Conservation (phyloP, 2,797 vertebrate species). For the Sebastes trivittatus region DNA sequence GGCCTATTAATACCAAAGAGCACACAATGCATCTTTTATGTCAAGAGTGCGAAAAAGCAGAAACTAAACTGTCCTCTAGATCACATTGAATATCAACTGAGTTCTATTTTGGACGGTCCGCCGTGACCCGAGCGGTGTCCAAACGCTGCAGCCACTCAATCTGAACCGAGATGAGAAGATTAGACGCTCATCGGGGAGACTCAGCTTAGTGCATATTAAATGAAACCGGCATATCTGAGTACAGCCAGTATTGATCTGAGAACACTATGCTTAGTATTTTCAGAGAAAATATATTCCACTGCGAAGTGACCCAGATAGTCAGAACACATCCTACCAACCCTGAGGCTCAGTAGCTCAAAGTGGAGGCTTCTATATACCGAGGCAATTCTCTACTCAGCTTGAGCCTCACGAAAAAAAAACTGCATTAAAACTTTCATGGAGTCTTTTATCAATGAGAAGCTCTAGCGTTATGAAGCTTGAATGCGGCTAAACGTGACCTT, state of each 20-base stretch:
- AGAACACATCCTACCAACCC: constrained; percentile 66
- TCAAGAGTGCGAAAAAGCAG: constrained; percentile 1
- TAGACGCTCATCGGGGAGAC: constrained; percentile 55
- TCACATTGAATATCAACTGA: constrained; percentile 35
- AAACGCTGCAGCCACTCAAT: constrained; percentile 45
- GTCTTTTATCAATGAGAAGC: constrained; percentile 52
- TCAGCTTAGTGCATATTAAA: constrained; percentile 69
- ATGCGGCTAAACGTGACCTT: constrained; percentile 5
- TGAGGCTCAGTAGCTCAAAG: constrained; percentile 67
- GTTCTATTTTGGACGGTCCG: constrained; percentile 29
- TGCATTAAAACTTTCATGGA: constrained; percentile 59
- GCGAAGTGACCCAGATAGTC: constrained; percentile 80
- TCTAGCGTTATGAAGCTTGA: constrained; percentile 2
- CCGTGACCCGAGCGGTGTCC: constrained; percentile 23
- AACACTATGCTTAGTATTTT: constrained; percentile 55
- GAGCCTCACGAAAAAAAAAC: constrained; percentile 56
- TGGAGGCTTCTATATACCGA: constrained; percentile 59
- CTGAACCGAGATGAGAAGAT: constrained; percentile 57
- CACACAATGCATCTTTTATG: background rate
- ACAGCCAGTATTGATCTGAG: constrained; percentile 66
- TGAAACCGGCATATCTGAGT: constrained; percentile 64
- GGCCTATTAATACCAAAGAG: background rate
- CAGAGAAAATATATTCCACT: constrained; percentile 69
- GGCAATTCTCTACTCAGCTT: constrained; percentile 47
- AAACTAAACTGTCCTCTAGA: constrained; percentile 7